Percentiles rank a stretch among this genome's conserved stretches.
Conservation (phyloP, 2,888 invertebrate species). For the Tricholauxania praeusta region DNA sequence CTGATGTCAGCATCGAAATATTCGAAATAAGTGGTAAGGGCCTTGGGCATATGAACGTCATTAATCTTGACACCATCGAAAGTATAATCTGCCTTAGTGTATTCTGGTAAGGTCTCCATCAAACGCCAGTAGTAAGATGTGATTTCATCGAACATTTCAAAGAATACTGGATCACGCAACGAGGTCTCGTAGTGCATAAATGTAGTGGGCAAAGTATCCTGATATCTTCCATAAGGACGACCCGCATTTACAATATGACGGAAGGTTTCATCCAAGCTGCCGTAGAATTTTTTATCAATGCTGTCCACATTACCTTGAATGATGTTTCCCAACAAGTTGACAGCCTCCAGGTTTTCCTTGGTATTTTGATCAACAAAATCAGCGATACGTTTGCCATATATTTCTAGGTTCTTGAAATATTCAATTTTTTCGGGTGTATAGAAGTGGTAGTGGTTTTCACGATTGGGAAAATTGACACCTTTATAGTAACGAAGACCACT, state of each 20-base stretch:
- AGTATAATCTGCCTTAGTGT: slow-evolving; percentile 73
- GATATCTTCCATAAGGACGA: slow-evolving; percentile 56
- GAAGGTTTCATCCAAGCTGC: slow-evolving; percentile 69
- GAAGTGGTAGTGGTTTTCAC: slow-evolving; percentile 72
- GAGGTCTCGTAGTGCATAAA: slow-evolving; percentile 76
- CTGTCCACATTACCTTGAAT: slow-evolving; percentile 72
- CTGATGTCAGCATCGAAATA: slow-evolving; percentile 75
- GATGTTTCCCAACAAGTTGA: slow-evolving; percentile 71
- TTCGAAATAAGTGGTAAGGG: slow-evolving; percentile 78
- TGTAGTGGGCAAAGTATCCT: slow-evolving; percentile 63
- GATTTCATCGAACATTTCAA: slow-evolving; percentile 76
- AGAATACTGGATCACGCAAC: slow-evolving; percentile 81
- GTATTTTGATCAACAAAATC: slow-evolving; percentile 65
- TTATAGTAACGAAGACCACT: slow-evolving; percentile 75
- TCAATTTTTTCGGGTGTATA: slow-evolving; percentile 61
- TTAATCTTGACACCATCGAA: slow-evolving; percentile 77
- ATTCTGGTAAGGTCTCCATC: slow-evolving; percentile 73
- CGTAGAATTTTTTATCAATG: slow-evolving; percentile 70
- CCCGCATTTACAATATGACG: slow-evolving; percentile 71
- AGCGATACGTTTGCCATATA: slow-evolving; percentile 73
- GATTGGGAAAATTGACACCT: slow-evolving; percentile 76
- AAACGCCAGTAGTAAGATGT: slow-evolving; percentile 72
- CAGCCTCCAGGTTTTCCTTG: slow-evolving; percentile 58
- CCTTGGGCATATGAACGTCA: slow-evolving; percentile 73
- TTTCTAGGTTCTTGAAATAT: slow-evolving; percentile 65